Evolutionary conservation across 2,113 vertebrate species (phyloP).

Genomic region (mouse (Mus musculus)): DNA sequence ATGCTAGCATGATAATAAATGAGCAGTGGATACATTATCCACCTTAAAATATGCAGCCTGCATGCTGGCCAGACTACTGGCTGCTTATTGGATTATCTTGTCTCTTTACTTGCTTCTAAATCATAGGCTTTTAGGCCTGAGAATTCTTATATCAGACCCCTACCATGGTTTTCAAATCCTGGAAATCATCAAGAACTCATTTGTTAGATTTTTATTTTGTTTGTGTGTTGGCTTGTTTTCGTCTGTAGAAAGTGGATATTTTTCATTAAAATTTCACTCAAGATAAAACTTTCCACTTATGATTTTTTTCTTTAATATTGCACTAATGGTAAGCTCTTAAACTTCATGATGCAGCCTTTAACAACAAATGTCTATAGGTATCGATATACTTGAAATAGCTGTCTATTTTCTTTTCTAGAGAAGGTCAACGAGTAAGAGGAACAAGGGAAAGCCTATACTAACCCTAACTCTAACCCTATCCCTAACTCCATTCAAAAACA

Average conservation of each 20-base stretch:
- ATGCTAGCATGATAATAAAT: background rate
- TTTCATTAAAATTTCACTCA: slow-evolving; percentile 44
- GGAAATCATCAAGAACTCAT: background rate
- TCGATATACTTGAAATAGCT: background rate
- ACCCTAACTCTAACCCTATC: no score
- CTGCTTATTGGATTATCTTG: background rate
- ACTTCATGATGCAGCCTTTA: background rate
- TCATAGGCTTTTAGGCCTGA: background rate
- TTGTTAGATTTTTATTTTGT: no score
- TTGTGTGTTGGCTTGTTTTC: background rate
- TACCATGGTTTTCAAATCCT: background rate
- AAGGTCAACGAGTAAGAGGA: background rate
- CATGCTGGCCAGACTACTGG: background rate
- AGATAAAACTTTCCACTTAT: background rate
- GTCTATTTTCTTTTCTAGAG: background rate
- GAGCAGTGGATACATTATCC: background rate
- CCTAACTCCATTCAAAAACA: background rate
- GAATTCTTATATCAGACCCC: background rate
- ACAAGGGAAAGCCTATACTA: background rate
- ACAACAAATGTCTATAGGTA: background rate
- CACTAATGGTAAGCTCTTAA: background rate
- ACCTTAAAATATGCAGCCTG: background rate
- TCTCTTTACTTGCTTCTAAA: background rate
- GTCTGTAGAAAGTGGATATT: background rate
- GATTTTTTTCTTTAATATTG: background rate